Conservation (phyloP, 2,797 vertebrate genomes). For the Oreortyx pictus region DNA sequence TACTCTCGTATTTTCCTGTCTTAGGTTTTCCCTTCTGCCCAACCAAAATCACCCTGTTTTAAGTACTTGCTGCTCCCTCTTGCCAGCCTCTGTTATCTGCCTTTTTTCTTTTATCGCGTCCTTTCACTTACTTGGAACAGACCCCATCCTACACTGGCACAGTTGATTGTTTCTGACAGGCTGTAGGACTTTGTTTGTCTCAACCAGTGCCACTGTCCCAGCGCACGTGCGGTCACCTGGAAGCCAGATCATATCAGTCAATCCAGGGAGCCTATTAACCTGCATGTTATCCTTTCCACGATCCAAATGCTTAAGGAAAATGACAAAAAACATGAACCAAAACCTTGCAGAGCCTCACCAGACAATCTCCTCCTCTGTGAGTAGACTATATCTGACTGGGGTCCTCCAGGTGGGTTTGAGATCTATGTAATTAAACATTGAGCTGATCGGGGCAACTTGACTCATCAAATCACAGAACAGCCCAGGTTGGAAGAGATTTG, state of each 20-base stretch:
- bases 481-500: background rate
- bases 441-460: background rate
- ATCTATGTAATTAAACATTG: fast-evolving
- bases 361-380: fast-evolving
- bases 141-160: background rate
- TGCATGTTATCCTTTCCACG: background rate
- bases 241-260: background rate
- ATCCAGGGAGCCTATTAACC: fast-evolving
- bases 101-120: background rate
- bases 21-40: background rate
- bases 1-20: background rate
- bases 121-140: background rate
- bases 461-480: background rate
- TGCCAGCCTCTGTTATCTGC: background rate
- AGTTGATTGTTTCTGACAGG: background rate
- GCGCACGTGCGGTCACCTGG: background rate
- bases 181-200: background rate
- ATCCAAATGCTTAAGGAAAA: background rate
- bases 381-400: fast-evolving
- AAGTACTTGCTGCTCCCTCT: background rate
- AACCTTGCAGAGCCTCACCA: background rate
- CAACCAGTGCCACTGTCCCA: background rate
- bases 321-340: background rate
- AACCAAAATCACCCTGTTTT: background rate
- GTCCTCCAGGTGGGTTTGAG: background rate